Conservation (phyloP, 2,888 invertebrate genomes). For the Entomobrya proxima region DNA sequence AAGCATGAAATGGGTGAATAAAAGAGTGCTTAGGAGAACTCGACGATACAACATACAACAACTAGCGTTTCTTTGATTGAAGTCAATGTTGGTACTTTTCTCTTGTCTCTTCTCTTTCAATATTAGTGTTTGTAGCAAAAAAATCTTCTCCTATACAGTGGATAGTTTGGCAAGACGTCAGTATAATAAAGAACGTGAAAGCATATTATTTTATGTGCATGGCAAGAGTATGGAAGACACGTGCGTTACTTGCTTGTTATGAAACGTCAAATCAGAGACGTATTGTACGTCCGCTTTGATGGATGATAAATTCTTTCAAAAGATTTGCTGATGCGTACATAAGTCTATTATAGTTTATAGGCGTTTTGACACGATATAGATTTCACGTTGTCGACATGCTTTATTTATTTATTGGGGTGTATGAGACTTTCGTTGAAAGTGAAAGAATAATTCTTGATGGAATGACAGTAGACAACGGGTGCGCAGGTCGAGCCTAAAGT, state of each 20-base stretch:
- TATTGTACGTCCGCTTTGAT: background rate
- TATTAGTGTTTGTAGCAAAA: too few species aligned
- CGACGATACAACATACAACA: too few species aligned
- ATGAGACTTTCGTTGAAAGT: background rate
- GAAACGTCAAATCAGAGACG: background rate
- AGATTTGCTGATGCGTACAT: background rate
- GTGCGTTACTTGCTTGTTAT: too few species aligned
- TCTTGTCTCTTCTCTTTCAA: too few species aligned
- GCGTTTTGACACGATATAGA: background rate
- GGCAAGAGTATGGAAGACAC: background rate
- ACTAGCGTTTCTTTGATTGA: too few species aligned
- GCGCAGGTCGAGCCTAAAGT: too few species aligned
- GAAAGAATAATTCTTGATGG: background rate
- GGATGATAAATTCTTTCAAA: conserved; percentile 23
- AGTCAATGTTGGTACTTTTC: too few species aligned
- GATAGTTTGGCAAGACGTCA: background rate
- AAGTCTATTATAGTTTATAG: background rate
- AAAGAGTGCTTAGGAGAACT: too few species aligned
- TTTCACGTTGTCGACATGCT: conserved; percentile 2
- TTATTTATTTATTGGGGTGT: background rate
- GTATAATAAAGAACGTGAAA: background rate
- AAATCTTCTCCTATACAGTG: too few species aligned
- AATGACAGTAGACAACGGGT: background rate
- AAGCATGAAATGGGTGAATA: too few species aligned
- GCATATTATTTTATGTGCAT: background rate